Conservation (phyloP, 2,888 invertebrate genomes). For the Rhaphigaster nebulosa region DNA sequence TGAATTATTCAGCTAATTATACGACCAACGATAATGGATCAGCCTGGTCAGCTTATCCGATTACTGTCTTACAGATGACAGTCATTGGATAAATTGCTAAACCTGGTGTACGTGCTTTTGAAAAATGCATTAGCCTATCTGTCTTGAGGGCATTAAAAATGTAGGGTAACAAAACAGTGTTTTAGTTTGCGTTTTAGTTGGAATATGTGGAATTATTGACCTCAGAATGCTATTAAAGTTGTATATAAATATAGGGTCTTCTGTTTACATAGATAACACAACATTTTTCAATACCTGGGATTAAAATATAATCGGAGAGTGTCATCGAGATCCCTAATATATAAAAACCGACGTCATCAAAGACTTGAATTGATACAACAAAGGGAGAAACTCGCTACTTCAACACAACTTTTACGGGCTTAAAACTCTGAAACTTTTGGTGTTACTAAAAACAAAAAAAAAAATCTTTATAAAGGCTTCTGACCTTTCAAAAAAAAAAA, state of each 20-base stretch:
- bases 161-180: too few relatives aligned
- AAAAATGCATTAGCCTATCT: neutral
- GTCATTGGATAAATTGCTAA: neutral
- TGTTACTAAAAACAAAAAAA: too few relatives aligned
- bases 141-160: neutral
- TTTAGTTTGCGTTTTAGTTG: neutral
- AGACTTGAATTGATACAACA: too few relatives aligned
- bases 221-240: neutral
- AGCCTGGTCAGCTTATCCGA: neutral
- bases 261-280: neutral
- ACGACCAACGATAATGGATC: neutral
- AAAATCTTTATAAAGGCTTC: too few relatives aligned
- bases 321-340: too few relatives aligned
- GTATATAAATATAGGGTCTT: neutral
- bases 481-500: too few relatives aligned
- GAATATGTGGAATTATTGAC: neutral
- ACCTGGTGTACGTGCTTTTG: neutral
- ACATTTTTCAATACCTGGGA: neutral
- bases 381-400: too few relatives aligned
- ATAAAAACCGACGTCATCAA: too few relatives aligned
- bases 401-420: too few relatives aligned
- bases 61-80: neutral
- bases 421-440: too few relatives aligned
- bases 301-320: too few relatives aligned
- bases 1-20: slow-evolving; percentile 35